Base-by-base conservation (phyloP, 2,797 vertebrate genomes). In the Setipinna tenuifilis region DNA sequence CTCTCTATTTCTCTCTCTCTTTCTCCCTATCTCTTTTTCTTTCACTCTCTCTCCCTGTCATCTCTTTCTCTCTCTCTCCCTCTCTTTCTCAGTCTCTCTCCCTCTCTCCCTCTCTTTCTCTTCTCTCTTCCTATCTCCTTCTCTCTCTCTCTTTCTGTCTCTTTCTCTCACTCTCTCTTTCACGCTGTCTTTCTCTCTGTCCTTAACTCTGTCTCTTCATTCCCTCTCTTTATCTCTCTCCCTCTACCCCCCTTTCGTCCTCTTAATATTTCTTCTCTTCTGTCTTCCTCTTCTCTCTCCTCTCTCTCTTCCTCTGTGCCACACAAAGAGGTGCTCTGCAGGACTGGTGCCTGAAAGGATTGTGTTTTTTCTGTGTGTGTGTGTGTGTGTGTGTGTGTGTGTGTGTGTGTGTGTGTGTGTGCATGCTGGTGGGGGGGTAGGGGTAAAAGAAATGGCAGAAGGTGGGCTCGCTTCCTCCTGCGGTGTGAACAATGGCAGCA, bases 291-390 rank as follows among this genome's bases (percentile, higher is more conserved):
- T 71, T 17, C 19, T 17, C 19, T 16, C 28, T 14, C 16, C 62
- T 28, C 9, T 31, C 68, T 71, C 14, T 35, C 25, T 31, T 5
- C 35, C 71, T 44, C 31, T 44, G 35, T 78, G 71, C 71, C 31
- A 44, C 17, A 78, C 71, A 78, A 78, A 44, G 71, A 78, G 35
- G 71, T 19, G 71, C 71, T 78, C 71, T 9, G 71, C 71, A 41
- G 68, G 68, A 23, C 68, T 35, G 68, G 28, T 5, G 68, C 28
- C 31, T 5, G 12, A 17, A 41, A 31, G 6, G 28, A 31, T 31
- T 28, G 65, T 31, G 68, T 14, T 6, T 61, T 61, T 4, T 28
- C 25, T 11, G 23, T 54, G 14, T 54, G 50, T 54, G 50, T 54
- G 50, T 54, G 50, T 54, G 50, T 54, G 50, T 14, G 14, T 7